Base-by-base conservation (phyloP, 2,888 invertebrate species). In the Cataglyphis rosenhaueri region DNA sequence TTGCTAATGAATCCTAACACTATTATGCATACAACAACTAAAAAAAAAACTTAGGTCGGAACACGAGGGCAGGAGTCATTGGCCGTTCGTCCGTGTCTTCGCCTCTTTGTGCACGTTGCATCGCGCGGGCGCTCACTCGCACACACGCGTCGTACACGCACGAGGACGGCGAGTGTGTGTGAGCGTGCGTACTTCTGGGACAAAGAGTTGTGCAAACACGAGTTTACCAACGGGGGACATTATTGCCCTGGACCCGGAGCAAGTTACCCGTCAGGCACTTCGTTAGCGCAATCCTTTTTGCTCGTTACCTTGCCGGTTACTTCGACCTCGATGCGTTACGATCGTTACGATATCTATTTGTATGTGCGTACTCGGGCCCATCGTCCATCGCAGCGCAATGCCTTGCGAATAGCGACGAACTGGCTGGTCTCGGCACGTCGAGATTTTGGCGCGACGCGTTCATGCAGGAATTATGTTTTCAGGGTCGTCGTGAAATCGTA, bases 1-100 rank as follows among this genome's bases (percentile, higher is more conserved):
- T 94, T 94, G 94, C 94, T 94, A 94, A 94, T 94, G 94, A 94
- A 94, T 93, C 93, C 94, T 94, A 94, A 94, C 92, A 90, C 92
- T 93, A 92, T 94, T 94, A 94, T 93, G 92, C 92, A 93, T 94
- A 92, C 93, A 92, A 93, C 93, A 93, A 93, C 92, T 86, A n/a
- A 88, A 88, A 90, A 92, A 90, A 92, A 90, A 92, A 92, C 90
- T 93, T 92, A 93, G 90, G 89, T 91, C 90, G 83, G 87, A 86
- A 82, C 88, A 86, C 81, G 83, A 84, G 88, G 87, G 87, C 89
- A 89, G 88, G 87, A 88, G 90, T 90, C 90, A 87, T 87, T 88
- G 90, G 87, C 88, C 91, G 85, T 85, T 82, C 86, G 88, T 75
- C 81, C 87, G 84, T 84, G 75, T 86, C 81, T 74, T 73, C 84